Percentiles rank a stretch among this genome's conserved stretches.
phyloP scores from a whole-genome alignment of 2,888 invertebrate genomes.

The Tachina grossa region DNA sequence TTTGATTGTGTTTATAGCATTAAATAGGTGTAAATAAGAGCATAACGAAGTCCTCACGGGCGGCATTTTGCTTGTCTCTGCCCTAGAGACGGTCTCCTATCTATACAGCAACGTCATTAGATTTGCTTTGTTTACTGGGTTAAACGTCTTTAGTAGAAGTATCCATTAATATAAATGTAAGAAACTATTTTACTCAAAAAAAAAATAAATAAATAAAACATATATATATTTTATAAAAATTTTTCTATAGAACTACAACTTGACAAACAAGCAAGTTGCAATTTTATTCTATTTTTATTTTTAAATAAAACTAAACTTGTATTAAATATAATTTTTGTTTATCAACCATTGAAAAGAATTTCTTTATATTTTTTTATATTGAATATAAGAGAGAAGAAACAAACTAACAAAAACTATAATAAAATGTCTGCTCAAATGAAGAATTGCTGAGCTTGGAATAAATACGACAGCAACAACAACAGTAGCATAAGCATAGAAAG shows the following conservation, averaged over 20 bases:
- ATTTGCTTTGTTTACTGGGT: background rate
- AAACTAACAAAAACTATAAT: background rate
- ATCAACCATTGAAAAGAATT: slow-evolving; percentile 43
- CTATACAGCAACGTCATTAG: background rate
- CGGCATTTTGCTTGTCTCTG: no score
- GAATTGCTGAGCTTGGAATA: background rate
- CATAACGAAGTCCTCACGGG: no score
- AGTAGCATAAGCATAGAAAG: slow-evolving; percentile 27
- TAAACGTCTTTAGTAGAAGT: background rate
- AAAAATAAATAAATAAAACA: background rate
- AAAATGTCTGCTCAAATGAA: slow-evolving; percentile 23
- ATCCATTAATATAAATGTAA: slow-evolving; percentile 33
- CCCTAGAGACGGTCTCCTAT: no score
- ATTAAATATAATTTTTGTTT: slow-evolving; percentile 42
- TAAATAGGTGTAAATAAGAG: no score
- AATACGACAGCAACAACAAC: background rate
- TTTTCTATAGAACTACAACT: slow-evolving; percentile 1
- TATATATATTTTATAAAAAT: background rate
- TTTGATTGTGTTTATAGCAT: no score
- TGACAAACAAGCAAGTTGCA: slow-evolving; percentile 26
- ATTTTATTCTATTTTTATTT: background rate
- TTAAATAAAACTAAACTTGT: slow-evolving; percentile 13
- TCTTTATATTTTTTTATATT: slow-evolving; percentile 12
- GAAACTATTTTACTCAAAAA: slow-evolving; percentile 20
- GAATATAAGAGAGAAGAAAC: background rate